Evolutionary conservation across 2,113 vertebrate species (phyloP).

Genomic region (Psilopogon haemacephalus): DNA sequence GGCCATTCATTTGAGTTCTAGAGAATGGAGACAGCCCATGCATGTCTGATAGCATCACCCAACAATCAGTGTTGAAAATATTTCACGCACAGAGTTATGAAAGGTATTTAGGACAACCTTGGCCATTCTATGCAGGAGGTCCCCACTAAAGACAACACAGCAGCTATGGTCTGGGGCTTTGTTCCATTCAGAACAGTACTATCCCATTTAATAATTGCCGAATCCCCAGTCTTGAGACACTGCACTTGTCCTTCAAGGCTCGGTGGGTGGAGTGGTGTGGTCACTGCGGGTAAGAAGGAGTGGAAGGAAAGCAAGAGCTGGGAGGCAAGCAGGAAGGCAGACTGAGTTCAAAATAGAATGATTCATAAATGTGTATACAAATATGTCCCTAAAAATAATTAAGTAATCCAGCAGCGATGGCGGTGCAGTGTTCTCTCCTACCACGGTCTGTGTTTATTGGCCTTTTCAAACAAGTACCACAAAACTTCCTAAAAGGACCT

Average conservation of each 20-base stretch:
- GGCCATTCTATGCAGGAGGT: not conserved
- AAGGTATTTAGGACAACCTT: not conserved
- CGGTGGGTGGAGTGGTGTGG: not conserved
- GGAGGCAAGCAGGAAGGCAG: not conserved
- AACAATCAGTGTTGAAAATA: not conserved
- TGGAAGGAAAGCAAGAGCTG: not conserved
- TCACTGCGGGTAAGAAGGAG: not conserved
- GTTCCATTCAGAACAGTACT: not conserved
- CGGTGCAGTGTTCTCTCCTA: fast-evolving
- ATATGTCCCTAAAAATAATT: not conserved
- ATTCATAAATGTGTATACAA: not conserved
- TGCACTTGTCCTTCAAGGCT: not conserved
- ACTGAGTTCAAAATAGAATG: not conserved
- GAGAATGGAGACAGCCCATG: not conserved
- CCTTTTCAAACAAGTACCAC: not conserved
- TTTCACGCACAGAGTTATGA: not conserved
- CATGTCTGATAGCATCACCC: not conserved
- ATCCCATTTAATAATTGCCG: not conserved
- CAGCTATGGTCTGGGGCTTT: not conserved
- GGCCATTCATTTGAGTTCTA: not conserved
- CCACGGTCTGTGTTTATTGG: not conserved
- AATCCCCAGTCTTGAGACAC: not conserved
- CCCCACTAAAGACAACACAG: not conserved
- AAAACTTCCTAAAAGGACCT: not conserved
- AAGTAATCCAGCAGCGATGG: not conserved